phyloP scores from a whole-genome alignment of 2,888 invertebrate genomes.

The Flexamia atlantica region DNA sequence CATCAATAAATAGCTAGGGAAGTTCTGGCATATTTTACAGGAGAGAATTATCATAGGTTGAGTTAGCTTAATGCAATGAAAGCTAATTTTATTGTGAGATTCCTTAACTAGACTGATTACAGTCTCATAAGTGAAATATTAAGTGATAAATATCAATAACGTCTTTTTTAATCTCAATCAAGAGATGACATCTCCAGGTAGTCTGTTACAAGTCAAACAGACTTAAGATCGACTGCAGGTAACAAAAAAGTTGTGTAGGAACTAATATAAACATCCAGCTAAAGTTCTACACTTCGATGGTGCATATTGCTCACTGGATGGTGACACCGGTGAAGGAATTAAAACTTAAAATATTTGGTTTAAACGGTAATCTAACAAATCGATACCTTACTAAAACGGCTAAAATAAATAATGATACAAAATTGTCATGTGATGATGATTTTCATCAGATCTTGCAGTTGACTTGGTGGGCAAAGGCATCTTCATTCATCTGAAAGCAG shows the following conservation, averaged over 20 bases:
- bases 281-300: not conserved
- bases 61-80: not conserved
- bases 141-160: too few relatives aligned
- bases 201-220: not conserved
- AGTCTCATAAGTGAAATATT: too few relatives aligned
- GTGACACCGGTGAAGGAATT: conserved; percentile 5
- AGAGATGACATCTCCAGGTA: too few relatives aligned
- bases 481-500: not conserved
- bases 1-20: too few relatives aligned
- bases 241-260: conserved; percentile 39
- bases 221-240: not conserved
- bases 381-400: not conserved
- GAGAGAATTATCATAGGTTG: not conserved
- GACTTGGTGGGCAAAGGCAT: not conserved
- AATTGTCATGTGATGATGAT: conserved; percentile 20
- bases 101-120: too few relatives aligned
- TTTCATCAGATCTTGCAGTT: not conserved
- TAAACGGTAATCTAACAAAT: not conserved
- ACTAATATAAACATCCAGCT: conserved; percentile 3
- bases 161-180: too few relatives aligned
- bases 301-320: not conserved
- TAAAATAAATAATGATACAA: conserved; percentile 28
- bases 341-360: conserved; percentile 22
- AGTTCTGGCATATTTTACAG: too few relatives aligned
- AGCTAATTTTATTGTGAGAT: not conserved